These are phyloP conservation scores for Planococcus citri DNA, from an alignment of 1,140 invertebrate species.

Conservation along the genomic window DNA sequence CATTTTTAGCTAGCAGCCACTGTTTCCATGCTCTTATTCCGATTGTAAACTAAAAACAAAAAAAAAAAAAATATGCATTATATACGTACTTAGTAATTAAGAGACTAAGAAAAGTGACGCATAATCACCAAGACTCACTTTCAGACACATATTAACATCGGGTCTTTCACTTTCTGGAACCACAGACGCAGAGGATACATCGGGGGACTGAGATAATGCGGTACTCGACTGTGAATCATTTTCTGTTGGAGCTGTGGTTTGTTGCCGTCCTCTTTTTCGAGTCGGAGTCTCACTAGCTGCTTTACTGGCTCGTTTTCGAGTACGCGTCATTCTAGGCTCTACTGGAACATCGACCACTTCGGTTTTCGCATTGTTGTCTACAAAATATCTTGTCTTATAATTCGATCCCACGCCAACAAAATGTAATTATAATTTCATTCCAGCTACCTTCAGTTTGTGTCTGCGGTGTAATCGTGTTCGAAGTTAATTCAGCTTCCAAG, in stretches of 20 bases:
- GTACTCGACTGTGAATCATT: slow-evolving; percentile 15
- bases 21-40: slow-evolving; percentile 75
- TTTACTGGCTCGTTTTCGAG: slow-evolving; percentile 20
- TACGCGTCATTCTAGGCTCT: slow-evolving; percentile 23
- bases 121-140: slow-evolving; percentile 38
- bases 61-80: no score
- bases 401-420: no score
- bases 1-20: slow-evolving; percentile 71
- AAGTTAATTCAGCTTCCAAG: slow-evolving; percentile 25
- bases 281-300: not conserved
- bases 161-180: slow-evolving; percentile 47
- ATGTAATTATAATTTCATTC: not conserved
- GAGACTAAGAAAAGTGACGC: no score
- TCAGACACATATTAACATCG: slow-evolving; percentile 68
- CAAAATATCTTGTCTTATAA: not conserved
- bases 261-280: slow-evolving; percentile 13
- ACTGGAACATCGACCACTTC: not conserved
- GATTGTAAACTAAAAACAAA: slow-evolving; percentile 50
- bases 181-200: slow-evolving; percentile 29
- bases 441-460: slow-evolving; percentile 18
- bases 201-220: not conserved
- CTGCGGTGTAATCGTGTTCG: slow-evolving; percentile 25
- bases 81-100: no score
- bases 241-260: slow-evolving; percentile 14
- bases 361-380: not conserved